Evolutionary conservation across 2,797 vertebrate species (phyloP).

Genomic region (Cetoscarus ocellatus): DNA sequence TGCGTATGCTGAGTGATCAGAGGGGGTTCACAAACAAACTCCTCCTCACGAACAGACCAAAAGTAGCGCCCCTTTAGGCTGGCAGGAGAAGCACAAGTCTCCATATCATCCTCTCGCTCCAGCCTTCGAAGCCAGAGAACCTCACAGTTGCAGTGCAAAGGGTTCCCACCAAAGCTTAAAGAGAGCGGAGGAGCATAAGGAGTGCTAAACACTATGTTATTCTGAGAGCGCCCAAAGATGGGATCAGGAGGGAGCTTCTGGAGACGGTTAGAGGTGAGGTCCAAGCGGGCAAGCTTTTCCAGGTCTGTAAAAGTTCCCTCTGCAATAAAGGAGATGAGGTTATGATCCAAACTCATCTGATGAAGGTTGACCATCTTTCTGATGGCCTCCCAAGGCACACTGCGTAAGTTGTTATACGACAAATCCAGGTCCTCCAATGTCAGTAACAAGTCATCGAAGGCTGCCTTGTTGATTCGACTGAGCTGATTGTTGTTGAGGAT

Average conservation of each 20-base stretch:
- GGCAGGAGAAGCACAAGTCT: constrained; percentile 96
- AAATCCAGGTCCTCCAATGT: constrained; percentile 97
- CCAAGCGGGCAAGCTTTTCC: constrained; percentile 95
- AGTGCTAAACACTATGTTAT: constrained; percentile 84
- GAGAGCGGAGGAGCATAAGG: constrained; percentile 92
- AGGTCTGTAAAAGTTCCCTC: constrained; percentile 97
- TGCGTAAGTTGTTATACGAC: constrained; percentile 95
- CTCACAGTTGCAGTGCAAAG: constrained; percentile 97
- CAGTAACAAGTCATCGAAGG: constrained; percentile 93
- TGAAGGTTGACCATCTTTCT: constrained; percentile 97
- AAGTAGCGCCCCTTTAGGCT: constrained; percentile 96
- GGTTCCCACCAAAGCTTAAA: constrained; percentile 97
- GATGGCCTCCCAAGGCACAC: constrained; percentile 95
- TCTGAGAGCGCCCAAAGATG: constrained; percentile 95
- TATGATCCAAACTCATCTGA: constrained; percentile 97
- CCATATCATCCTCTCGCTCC: constrained; percentile 95
- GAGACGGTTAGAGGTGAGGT: constrained; percentile 96
- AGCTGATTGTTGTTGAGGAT: constrained; percentile 99
- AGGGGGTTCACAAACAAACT: constrained; percentile 96
- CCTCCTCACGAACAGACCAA: constrained; percentile 95
- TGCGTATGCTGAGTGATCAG: constrained; percentile 97
- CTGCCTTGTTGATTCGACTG: constrained; percentile 87
- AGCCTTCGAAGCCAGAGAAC: constrained; percentile 95
- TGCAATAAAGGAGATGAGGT: constrained; percentile 92
- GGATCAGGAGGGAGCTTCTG: constrained; percentile 98